A percentile compares a stretch with the other conserved stretches of the same genome.
These are phyloP conservation scores for Caloenas nicobarica DNA, from an alignment of 2,113 vertebrate genomes.

Conservation along the genomic window DNA sequence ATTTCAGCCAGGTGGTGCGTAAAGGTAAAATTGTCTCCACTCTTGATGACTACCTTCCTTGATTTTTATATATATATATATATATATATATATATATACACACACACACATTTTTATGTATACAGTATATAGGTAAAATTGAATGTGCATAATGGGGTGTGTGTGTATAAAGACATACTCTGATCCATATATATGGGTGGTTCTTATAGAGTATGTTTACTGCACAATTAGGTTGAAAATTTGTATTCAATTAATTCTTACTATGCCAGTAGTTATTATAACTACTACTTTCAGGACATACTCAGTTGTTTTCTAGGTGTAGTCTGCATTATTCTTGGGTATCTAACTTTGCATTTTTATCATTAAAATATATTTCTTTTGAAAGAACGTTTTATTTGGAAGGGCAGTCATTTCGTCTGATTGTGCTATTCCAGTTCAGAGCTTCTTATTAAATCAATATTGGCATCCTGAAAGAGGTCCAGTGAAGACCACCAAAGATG, in stretches of 20 bases:
- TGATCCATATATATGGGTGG: background rate
- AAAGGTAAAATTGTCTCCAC: background rate
- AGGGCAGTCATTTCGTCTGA: background rate
- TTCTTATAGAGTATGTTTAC: background rate
- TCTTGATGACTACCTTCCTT: background rate
- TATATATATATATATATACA: too few species aligned
- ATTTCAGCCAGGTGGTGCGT: background rate
- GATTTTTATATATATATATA: background rate
- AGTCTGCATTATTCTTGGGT: background rate
- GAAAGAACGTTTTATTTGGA: background rate
- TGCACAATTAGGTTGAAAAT: background rate
- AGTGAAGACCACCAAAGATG: background rate
- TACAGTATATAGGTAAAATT: background rate
- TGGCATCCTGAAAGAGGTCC: background rate
- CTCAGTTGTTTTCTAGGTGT: background rate
- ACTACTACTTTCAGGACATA: background rate
- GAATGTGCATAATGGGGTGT: background rate
- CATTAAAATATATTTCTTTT: background rate
- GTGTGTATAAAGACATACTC: background rate
- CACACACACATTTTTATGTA: background rate
- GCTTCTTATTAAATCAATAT: background rate
- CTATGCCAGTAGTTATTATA: background rate
- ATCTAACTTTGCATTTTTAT: background rate
- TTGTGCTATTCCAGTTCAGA: background rate
- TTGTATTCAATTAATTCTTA: background rate